phyloP scores from a whole-genome alignment of 2,797 vertebrate species.

The Salmo trutta region DNA sequence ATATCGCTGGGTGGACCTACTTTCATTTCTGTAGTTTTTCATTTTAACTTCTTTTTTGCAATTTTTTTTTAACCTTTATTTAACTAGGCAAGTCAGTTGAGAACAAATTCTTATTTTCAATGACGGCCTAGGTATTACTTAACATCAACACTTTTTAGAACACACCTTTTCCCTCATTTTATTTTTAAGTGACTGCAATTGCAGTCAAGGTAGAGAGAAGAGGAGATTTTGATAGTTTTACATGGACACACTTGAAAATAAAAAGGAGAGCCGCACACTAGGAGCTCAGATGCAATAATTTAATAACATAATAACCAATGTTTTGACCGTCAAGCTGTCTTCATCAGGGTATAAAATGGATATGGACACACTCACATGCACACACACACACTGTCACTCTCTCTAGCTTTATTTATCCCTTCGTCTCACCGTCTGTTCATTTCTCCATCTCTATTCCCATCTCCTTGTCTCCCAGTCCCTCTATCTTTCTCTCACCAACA shows the following conservation, averaged over 20 bases:
- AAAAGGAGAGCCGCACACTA: too few species aligned
- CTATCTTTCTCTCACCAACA: conserved; percentile 4
- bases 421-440: background rate
- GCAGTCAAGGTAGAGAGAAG: conserved; percentile 57
- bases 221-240: background rate
- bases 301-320: too few species aligned
- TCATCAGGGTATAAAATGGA: background rate
- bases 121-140: conserved; percentile 41
- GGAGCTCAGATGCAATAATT: too few species aligned
- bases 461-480: conserved; percentile 11
- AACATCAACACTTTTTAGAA: conserved; percentile 45
- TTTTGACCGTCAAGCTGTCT: too few species aligned
- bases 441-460: conserved; percentile 2
- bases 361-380: conserved; percentile 12
- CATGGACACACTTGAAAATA: conserved; percentile 2
- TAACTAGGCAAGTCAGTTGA: too few species aligned
- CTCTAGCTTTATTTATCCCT: background rate
- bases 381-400: conserved; percentile 24
- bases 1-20: conserved; percentile 39
- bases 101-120: too few species aligned
- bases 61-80: too few species aligned
- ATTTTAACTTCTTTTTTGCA: too few species aligned
- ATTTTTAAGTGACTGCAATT: conserved; percentile 45
- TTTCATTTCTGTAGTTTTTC: conserved; percentile 23
- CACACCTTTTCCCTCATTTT: conserved; percentile 60